phyloP scores from a whole-genome alignment of 2,888 invertebrate genomes.

The Ormyrus labotus region DNA sequence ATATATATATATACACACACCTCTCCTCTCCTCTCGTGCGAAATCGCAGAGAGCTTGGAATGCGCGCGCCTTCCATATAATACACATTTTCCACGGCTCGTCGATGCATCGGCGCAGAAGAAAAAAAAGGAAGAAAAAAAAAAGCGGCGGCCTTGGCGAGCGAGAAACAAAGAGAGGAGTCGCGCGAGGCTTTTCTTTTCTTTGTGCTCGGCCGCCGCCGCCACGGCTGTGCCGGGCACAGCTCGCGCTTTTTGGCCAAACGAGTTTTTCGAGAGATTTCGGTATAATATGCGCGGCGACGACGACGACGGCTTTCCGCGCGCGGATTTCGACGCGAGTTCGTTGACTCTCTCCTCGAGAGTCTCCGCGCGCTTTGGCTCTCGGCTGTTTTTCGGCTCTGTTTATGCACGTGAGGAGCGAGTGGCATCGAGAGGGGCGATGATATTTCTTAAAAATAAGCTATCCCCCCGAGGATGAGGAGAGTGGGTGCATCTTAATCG shows the following conservation, averaged over 20 bases:
- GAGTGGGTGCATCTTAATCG: too few species aligned
- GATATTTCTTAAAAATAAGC: too few species aligned
- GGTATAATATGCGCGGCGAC: neutral
- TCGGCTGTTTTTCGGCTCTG: neutral
- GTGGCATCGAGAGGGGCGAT: too few species aligned
- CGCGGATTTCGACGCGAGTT: conserved; percentile 11
- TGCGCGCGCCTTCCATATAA: conserved; percentile 36
- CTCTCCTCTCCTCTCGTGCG: neutral
- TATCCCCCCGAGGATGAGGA: too few species aligned
- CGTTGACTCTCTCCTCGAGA: conserved; percentile 15
- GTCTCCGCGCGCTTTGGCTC: neutral
- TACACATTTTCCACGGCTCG: conserved; percentile 27
- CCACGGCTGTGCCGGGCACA: neutral
- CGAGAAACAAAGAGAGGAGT: conserved; percentile 25
- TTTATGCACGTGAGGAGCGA: neutral
- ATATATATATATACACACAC: neutral
- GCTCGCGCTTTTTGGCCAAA: conserved; percentile 13
- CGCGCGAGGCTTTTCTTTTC: conserved; percentile 13
- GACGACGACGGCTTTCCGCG: conserved; percentile 9
- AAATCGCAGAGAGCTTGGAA: conserved; percentile 36
- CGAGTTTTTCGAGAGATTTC: conserved; percentile 28
- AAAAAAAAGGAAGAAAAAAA: too few species aligned
- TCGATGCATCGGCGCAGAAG: neutral
- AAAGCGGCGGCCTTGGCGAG: conserved; percentile 4
- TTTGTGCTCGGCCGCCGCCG: neutral